Base-by-base conservation (phyloP, 2,113 vertebrate genomes). In the Takifugu flavidus region DNA sequence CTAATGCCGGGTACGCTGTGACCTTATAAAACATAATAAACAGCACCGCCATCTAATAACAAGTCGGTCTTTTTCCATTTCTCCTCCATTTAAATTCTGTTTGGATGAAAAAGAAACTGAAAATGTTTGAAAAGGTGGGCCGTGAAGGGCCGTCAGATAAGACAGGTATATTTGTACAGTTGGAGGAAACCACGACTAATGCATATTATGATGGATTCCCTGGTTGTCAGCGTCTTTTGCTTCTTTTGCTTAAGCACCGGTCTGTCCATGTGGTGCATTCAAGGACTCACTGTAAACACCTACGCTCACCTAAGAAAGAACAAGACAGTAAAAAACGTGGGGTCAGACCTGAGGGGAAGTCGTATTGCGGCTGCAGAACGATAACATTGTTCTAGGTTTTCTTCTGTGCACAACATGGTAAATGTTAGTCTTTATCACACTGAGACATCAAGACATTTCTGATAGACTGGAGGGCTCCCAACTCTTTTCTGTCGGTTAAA, bases 371-470 rank as follows among this genome's bases (percentile, higher is more conserved):
- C 25, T 6, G 10, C 20, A 14, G 7, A 54, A 25, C 52, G 67
- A 82, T 72, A 78, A 55, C 79, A 80, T 75, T 76, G 75, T 63
- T 54, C 47, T 53, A 15, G 25, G 53, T 47, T 46, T 46, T 14
- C 50, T 47, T 59, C 51, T 60, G 11, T 26, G 64, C 52, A 71
- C 42, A 43, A 60, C 4, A 3, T 15, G 27, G 28, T 61, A 63
- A 5, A 25, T 61, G 43, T 26, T 7, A 29, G 51, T 15, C 45
- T 61, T 52, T 71, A 80, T 80, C 79, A 68, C 58, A 50, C 15
- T 28, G 46, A 81, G 66, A 81, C 81, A 82, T 79, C 74, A 5
- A 61, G 66, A 59, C 70, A 64, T 75, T 62, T 67, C 26, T 26
- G 2, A 51, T 13, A 47, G 45, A 13, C 14, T 47, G 45, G 45